These are phyloP conservation scores for Oncopodura yosiiana DNA, from an alignment of 1,140 invertebrate genomes.

Conservation along the genomic window DNA sequence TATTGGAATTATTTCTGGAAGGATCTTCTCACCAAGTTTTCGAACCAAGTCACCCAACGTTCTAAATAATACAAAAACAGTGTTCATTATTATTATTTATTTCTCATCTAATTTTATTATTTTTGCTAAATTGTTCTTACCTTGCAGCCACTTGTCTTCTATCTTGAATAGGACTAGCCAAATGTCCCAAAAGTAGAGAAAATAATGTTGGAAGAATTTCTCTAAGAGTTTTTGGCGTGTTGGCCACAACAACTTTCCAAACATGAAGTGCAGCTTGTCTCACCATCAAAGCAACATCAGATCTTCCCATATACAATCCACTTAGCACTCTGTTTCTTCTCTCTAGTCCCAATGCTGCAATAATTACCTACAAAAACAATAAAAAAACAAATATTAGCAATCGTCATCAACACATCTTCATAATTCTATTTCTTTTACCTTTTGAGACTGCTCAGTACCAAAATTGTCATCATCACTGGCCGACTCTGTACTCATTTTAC, in stretches of 20 bases:
- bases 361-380: slow-evolving; percentile 58
- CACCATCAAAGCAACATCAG: slow-evolving; percentile 92
- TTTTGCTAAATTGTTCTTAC: slow-evolving; percentile 38
- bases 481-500: slow-evolving; percentile 98
- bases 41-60: slow-evolving; percentile 94
- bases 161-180: slow-evolving; percentile 90
- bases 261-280: slow-evolving; percentile 93
- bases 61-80: slow-evolving; percentile 42
- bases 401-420: neutral
- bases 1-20: slow-evolving; percentile 97
- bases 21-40: slow-evolving; percentile 92
- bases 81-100: neutral
- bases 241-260: slow-evolving; percentile 94
- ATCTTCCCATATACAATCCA: slow-evolving; percentile 93
- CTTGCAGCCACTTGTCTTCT: slow-evolving; percentile 61
- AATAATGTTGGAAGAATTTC: slow-evolving; percentile 95
- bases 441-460: slow-evolving; percentile 91
- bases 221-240: slow-evolving; percentile 88
- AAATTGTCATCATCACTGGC: slow-evolving; percentile 98
- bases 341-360: slow-evolving; percentile 74
- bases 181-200: slow-evolving; percentile 75
- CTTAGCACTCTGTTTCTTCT: slow-evolving; percentile 85
- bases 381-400: too few species aligned
- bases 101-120: neutral
- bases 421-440: slow-evolving; percentile 36